Conservation (phyloP, 2,888 invertebrate species). For the Noctuana brunneofusca region DNA sequence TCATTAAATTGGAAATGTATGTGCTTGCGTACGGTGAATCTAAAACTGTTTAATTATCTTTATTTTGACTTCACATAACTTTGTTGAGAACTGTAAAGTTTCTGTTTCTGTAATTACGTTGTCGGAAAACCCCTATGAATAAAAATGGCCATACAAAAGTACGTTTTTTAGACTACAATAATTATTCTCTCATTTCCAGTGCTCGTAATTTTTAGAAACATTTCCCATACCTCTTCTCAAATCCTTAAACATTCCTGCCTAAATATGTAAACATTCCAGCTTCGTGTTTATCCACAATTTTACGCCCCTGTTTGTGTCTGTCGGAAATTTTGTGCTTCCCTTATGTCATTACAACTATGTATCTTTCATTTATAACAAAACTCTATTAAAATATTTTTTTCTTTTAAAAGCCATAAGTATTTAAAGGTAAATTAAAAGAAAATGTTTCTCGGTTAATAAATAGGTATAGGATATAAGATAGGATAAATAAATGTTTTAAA, state of each 20-base stretch:
- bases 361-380: background rate
- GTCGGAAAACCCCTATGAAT: background rate
- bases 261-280: conserved; percentile 18
- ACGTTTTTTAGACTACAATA: conserved; percentile 1
- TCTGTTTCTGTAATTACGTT: background rate
- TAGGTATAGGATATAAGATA: no score
- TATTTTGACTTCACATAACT: no score
- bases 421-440: no score
- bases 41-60: no score
- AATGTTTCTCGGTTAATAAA: no score
- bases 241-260: conserved; percentile 12
- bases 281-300: conserved; percentile 22
- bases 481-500: background rate
- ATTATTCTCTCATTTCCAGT: conserved; percentile 4
- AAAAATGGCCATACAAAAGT: background rate
- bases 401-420: no score
- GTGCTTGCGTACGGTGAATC: no score
- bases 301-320: conserved; percentile 17
- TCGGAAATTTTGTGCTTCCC: conserved; percentile 17
- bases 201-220: conserved; percentile 17
- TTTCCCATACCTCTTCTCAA: conserved; percentile 1
- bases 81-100: no score
- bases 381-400: background rate
- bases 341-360: conserved; percentile 17
- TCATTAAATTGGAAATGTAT: no score